These are phyloP conservation scores for Mobula hypostoma DNA, from an alignment of 2,113 vertebrate genomes.

Conservation along the genomic window DNA sequence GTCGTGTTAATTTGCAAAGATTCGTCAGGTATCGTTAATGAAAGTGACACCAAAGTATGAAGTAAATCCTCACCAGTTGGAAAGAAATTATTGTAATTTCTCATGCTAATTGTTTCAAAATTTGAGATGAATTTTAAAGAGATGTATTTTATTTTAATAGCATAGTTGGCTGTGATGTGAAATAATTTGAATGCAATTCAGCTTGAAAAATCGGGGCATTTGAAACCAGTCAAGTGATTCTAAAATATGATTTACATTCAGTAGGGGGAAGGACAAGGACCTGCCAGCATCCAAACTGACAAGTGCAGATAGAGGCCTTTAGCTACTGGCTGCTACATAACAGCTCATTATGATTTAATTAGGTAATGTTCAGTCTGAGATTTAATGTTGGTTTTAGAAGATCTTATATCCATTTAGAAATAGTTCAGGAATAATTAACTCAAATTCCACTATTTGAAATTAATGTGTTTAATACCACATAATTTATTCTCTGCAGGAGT, in stretches of 20 bases:
- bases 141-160: neutral
- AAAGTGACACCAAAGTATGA: neutral
- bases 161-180: neutral
- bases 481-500: slow-evolving; percentile 15
- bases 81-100: neutral
- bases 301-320: neutral
- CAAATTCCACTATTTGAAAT: neutral
- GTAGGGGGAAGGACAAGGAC: neutral
- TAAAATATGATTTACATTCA: neutral
- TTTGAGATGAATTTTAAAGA: neutral
- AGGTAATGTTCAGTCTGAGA: neutral
- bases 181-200: neutral
- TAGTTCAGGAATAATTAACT: neutral
- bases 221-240: neutral
- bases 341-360: slow-evolving; percentile 13
- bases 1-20: neutral
- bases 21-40: neutral
- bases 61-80: neutral
- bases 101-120: neutral
- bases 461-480: neutral
- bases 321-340: neutral
- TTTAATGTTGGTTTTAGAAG: neutral
- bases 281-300: neutral
- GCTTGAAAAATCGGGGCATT: neutral
- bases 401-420: neutral